phyloP scores from a whole-genome alignment of 1,140 invertebrate species.

The Hetaerina americana region DNA sequence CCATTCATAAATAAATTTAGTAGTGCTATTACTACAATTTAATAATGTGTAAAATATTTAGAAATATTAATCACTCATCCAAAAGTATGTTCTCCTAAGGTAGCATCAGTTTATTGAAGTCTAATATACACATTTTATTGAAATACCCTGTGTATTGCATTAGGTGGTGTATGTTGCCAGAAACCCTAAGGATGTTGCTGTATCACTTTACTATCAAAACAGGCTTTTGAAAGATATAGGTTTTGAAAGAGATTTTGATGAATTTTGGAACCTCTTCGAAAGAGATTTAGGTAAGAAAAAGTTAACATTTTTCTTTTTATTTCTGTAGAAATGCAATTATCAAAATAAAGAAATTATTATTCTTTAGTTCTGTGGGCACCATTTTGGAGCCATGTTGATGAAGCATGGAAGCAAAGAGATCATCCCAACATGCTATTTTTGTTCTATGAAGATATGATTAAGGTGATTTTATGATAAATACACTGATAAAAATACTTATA shows the following conservation, averaged over 20 bases:
- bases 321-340: background rate
- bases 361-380: conserved; percentile 44
- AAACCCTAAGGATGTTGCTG: conserved; percentile 36
- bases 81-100: background rate
- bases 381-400: conserved; percentile 57
- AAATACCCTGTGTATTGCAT: conserved; percentile 1
- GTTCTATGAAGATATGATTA: conserved; percentile 65
- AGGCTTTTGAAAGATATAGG: conserved; percentile 18
- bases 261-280: conserved; percentile 28
- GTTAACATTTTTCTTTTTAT: background rate
- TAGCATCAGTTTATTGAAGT: background rate
- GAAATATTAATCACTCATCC: background rate
- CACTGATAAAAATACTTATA: background rate
- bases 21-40: background rate
- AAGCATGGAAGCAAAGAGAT: conserved; percentile 49
- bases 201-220: conserved; percentile 36
- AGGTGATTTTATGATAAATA: conserved; percentile 22
- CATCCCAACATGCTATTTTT: conserved; percentile 58
- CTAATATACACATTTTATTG: background rate
- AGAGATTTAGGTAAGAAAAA: conserved; percentile 6
- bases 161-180: conserved; percentile 26
- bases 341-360: background rate
- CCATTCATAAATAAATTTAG: background rate
- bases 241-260: conserved; percentile 13
- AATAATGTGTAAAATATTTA: background rate